Evolutionary conservation across 2,113 vertebrate genomes (phyloP).

Genomic region (Fulmarus glacialis): DNA sequence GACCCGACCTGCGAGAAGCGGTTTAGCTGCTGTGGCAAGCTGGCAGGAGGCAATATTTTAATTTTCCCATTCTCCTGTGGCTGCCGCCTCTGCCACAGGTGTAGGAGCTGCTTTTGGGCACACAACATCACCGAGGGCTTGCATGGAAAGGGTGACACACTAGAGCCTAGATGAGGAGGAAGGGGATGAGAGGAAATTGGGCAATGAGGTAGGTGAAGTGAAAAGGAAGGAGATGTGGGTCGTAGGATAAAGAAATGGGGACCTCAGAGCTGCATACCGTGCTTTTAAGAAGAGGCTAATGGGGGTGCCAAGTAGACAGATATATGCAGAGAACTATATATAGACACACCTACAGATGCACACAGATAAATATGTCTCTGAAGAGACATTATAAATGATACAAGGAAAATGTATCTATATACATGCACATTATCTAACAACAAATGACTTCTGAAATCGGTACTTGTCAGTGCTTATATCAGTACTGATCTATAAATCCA

Average conservation of each 20-base stretch:
- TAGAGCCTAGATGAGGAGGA: neutral
- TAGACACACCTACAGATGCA: neutral
- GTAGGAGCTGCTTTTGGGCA: neutral
- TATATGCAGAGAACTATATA: neutral
- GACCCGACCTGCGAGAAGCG: fast-evolving
- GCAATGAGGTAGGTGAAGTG: neutral
- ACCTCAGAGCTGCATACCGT: neutral
- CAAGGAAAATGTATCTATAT: neutral
- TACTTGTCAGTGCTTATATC: neutral
- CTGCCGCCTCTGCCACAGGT: neutral
- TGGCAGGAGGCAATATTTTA: neutral
- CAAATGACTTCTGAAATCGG: neutral
- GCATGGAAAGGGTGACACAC: neutral
- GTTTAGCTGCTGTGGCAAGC: neutral
- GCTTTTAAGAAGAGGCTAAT: neutral
- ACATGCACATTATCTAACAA: neutral
- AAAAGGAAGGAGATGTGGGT: neutral
- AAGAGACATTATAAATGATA: neutral
- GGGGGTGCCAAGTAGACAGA: neutral
- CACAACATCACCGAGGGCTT: neutral
- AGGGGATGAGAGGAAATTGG: neutral
- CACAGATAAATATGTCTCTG: neutral
- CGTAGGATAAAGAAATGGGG: neutral
- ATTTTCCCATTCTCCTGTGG: neutral
- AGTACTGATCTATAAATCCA: neutral